Conservation (phyloP, 2,888 invertebrate genomes). For the Trachelus tabidus region DNA sequence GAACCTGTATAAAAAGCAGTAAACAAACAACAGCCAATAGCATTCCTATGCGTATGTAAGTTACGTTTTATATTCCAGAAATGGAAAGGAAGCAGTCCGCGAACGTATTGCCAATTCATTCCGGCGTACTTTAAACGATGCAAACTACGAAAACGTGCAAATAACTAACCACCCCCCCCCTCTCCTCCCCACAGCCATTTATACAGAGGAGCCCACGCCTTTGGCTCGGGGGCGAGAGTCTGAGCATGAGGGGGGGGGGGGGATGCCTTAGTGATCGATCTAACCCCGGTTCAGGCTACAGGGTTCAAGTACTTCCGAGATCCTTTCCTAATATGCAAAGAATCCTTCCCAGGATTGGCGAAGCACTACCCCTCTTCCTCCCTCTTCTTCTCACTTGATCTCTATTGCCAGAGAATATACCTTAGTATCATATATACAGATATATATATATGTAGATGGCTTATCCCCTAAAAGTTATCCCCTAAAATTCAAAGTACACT, state of each 20-base stretch:
- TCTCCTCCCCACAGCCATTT: background rate
- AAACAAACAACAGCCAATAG: background rate
- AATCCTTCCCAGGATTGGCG: background rate
- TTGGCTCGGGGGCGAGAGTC: background rate
- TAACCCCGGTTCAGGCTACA: background rate
- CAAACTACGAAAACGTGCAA: constrained; percentile 54
- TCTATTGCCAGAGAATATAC: background rate
- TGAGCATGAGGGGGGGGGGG: background rate
- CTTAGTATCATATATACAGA: background rate
- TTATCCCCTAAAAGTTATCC: background rate
- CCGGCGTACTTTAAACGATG: constrained; percentile 35
- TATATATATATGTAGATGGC: background rate
- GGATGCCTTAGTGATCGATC: background rate
- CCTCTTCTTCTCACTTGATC: background rate
- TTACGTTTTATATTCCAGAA: background rate
- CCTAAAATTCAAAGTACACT: background rate
- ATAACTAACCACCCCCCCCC: constrained; percentile 37
- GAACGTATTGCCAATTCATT: constrained; percentile 39
- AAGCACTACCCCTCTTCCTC: background rate
- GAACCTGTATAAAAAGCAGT: background rate
- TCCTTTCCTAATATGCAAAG: background rate
- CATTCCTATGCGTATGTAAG: background rate
- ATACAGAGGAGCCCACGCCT: background rate
- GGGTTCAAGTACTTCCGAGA: background rate
- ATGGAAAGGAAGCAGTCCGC: constrained; percentile 22